Percentiles rank a stretch among this genome's conserved stretches.
phyloP scores from a whole-genome alignment of 2,113 vertebrate genomes.

The Prolemur simus region DNA sequence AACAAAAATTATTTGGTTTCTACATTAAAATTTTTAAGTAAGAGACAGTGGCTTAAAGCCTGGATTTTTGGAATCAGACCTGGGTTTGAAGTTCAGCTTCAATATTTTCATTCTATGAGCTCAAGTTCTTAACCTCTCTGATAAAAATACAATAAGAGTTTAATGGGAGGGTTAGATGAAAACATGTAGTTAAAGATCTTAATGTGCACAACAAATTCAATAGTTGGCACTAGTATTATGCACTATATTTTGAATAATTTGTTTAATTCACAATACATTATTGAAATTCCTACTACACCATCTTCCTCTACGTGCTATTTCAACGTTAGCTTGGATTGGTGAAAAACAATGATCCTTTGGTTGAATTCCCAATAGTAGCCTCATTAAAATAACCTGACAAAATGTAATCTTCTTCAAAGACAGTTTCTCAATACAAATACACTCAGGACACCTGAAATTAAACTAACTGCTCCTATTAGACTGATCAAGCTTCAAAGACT shows the following conservation, averaged over 20 bases:
- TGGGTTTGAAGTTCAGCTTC: not conserved
- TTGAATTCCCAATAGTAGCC: not conserved
- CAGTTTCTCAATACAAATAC: not conserved
- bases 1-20: conserved; percentile 21
- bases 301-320: not conserved
- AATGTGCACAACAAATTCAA: not conserved
- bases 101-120: not conserved
- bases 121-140: not conserved
- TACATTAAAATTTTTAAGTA: not conserved
- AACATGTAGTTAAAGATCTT: not conserved
- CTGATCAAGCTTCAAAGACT: not conserved
- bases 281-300: not conserved
- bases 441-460: not conserved
- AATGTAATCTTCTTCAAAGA: conserved; percentile 7
- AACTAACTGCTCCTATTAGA: not conserved
- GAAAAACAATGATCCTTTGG: not conserved
- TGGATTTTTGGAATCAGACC: not conserved
- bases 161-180: not conserved
- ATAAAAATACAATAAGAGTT: not conserved
- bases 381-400: conserved; percentile 22
- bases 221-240: not conserved
- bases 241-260: conserved; percentile 4
- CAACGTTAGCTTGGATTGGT: not conserved
- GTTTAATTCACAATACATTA: conserved; percentile 10
- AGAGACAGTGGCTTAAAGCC: not conserved